phyloP scores from a whole-genome alignment of 2,888 invertebrate species.

The Penaeus monodon region DNA sequence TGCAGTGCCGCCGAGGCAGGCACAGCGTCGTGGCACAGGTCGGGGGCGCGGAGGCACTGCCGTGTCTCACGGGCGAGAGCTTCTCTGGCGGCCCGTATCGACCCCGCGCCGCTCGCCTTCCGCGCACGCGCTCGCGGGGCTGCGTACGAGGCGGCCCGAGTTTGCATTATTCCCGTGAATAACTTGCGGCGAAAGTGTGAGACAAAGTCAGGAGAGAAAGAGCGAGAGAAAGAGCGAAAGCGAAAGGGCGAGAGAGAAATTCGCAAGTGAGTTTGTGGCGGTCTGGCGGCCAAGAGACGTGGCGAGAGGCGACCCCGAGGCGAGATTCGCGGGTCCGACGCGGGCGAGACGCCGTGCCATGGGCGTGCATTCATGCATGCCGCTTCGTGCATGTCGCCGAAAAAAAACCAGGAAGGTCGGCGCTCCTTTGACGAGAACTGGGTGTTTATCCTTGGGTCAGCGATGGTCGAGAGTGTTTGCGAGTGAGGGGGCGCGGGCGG shows the following conservation, averaged over 20 bases:
- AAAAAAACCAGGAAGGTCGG: too few relatives aligned
- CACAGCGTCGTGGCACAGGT: background rate
- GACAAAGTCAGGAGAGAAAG: background rate
- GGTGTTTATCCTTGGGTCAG: conserved; percentile 3
- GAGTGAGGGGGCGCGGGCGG: conserved; percentile 7
- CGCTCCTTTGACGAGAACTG: background rate
- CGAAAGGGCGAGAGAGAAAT: too few relatives aligned
- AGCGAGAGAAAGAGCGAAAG: background rate
- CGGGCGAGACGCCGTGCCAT: conserved; percentile 28
- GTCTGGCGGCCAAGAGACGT: background rate
- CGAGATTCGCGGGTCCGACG: conserved; percentile 17
- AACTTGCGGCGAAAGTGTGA: background rate
- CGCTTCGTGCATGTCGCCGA: conserved; percentile 14
- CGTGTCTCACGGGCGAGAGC: background rate
- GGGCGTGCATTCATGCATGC: conserved; percentile 46
- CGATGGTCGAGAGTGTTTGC: conserved; percentile 12
- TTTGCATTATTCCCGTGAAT: conserved; percentile 24
- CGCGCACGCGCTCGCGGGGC: conserved; percentile 25
- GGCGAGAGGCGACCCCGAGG: background rate
- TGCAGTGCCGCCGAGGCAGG: background rate
- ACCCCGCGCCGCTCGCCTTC: conserved; percentile 16
- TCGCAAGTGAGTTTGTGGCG: background rate
- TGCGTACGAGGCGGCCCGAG: conserved; percentile 36
- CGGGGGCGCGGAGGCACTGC: background rate
- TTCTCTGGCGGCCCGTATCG: background rate